Base-by-base conservation (phyloP, 2,888 invertebrate species). In the Temnothorax unifasciatus region DNA sequence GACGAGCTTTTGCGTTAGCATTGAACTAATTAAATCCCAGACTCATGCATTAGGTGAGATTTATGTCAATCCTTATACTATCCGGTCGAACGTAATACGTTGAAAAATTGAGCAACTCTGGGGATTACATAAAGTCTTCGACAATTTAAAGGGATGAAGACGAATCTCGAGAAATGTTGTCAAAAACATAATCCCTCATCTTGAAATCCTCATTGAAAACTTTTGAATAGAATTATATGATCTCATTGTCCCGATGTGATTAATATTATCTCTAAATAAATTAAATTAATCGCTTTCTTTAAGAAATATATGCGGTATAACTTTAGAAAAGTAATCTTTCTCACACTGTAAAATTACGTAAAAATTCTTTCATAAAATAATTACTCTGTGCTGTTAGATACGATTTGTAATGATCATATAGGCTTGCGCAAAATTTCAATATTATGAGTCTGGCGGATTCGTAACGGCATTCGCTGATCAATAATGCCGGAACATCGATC, bases 401-500 rank as follows among this genome's bases (percentile, higher is more conserved):
- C 6, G 3, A 63, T 50, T 75, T 29, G 1, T 63, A 34, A 61
- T n/a, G 18, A 77, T 66, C 29, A 77, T 66, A 47, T 47, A 54
- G 13, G 34, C n/a, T 41, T 25, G 29, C 15, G 34, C 3, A 50
- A 41, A 66, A 66, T 66, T 41, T 54, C 54, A 18, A 64, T 11
- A n/a, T 2, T 18, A n/a, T 25, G 2, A 38, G 0, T 50, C 38
- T 18, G 18, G 52, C 13, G 21, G 15, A 68, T 68, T 63, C 38
- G 18, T 29, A 38, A 63, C 25, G 1, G 29, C 44, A 68, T 69
- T 44, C 5, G 6, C 68, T 57, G 44, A 50, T 68, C 38, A 64
- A 52, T 73, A 79, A 59, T 18, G 38, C 25, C 18, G 59, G 52
- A 54, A 11, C 44, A 79, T 79, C 29, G 69, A 79, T 79, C 29